These are phyloP conservation scores for Atrichornis clamosus DNA, from an alignment of 2,113 vertebrate genomes.

Conservation along the genomic window DNA sequence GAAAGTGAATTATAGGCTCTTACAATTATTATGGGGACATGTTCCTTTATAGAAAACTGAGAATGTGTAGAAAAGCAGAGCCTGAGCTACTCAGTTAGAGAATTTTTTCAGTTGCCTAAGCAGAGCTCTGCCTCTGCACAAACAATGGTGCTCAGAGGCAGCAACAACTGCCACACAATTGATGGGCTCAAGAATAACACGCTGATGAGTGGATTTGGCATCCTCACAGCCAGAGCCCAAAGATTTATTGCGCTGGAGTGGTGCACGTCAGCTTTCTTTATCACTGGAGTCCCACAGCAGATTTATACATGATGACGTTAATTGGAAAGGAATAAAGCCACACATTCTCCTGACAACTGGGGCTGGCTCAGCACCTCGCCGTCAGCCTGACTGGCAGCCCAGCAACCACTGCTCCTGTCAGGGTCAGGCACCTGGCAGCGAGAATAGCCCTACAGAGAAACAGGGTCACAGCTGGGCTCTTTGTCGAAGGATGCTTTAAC, in stretches of 20 bases:
- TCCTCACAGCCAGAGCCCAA: not conserved
- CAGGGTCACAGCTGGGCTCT: slow-evolving; percentile 14
- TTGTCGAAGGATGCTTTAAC: not conserved
- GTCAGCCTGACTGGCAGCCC: not conserved
- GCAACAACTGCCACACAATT: not conserved
- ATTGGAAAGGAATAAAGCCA: slow-evolving; percentile 7
- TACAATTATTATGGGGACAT: not conserved
- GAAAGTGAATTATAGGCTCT: not conserved
- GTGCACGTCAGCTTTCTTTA: not conserved
- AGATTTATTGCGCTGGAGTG: not conserved
- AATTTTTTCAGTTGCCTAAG: not conserved
- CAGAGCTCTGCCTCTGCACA: not conserved
- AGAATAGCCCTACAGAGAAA: not conserved
- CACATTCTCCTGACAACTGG: not conserved
- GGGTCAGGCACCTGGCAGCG: slow-evolving; percentile 9
- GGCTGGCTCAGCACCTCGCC: not conserved
- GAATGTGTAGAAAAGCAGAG: not conserved
- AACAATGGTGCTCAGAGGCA: not conserved
- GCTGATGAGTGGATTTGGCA: not conserved
- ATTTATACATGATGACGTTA: not conserved
- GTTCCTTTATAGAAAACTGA: not conserved
- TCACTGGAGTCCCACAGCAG: slow-evolving; percentile 9
- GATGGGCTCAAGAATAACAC: not conserved
- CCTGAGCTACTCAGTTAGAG: not conserved
- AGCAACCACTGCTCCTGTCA: not conserved